Percentiles rank a stretch among this genome's conserved stretches.
phyloP scores from a whole-genome alignment of 2,113 vertebrate genomes.

The Pan paniscus region DNA sequence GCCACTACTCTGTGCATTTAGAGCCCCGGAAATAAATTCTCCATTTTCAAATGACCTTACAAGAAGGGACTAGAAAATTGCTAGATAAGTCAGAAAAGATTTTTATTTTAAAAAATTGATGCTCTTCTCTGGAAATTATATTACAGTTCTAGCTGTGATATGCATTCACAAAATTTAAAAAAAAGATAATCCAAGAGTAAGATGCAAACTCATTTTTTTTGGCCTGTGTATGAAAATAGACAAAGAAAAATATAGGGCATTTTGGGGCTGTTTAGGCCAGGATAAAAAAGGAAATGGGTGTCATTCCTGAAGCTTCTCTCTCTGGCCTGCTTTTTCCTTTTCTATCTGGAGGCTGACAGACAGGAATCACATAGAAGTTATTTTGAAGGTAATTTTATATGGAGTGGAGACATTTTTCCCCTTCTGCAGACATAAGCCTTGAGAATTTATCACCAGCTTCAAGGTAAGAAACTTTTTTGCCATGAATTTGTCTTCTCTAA shows the following conservation, averaged over 20 bases:
- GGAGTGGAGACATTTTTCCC: background rate
- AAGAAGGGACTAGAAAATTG: slow-evolving; percentile 30
- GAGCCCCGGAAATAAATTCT: background rate
- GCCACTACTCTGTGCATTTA: background rate
- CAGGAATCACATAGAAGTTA: background rate
- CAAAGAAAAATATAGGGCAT: background rate
- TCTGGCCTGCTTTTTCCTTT: background rate
- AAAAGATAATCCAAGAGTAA: background rate
- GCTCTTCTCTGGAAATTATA: background rate
- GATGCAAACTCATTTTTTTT: background rate
- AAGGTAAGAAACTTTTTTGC: background rate
- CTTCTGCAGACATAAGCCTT: background rate
- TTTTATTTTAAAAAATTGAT: background rate
- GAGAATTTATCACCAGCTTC: background rate
- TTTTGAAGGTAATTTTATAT: slow-evolving; percentile 40
- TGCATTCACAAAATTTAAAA: background rate
- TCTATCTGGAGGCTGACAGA: background rate
- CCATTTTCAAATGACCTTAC: background rate
- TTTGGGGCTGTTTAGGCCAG: background rate
- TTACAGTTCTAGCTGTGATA: background rate
- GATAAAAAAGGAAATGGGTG: background rate
- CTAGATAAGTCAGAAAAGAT: background rate
- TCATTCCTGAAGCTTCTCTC: background rate
- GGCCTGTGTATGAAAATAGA: background rate
- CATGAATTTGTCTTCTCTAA: background rate